Base-by-base conservation (phyloP, 2,888 invertebrate species). In the Toxonevra muliebris region DNA sequence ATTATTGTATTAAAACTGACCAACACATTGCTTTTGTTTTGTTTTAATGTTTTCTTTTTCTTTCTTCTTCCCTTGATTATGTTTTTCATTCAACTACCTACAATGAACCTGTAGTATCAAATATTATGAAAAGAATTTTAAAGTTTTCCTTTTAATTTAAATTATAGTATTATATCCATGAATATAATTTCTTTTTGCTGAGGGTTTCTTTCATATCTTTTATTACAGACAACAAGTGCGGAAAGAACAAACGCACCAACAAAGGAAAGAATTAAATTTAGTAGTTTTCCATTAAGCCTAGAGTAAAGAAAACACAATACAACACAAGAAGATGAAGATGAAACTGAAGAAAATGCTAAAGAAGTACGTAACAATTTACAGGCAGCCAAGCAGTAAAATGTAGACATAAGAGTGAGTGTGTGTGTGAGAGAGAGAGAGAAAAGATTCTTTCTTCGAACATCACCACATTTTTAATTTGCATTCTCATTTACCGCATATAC, bases 391-490 rank as follows among this genome's bases (percentile, higher is more conserved):
- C 48, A 48, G 13, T 48, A 15, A 13, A 5, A n/a, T 48, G 48
- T 8, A 13, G 11, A 15, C n/a, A 48, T 48, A 11, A 48, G 13
- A 15, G 10, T 7, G 48, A 15, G 48, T 10, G 48, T 10, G 5
- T 10, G 13, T 7, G 10, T 10, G 15, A 48, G 10, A 4, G 10
- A 3, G 48, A 0, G 3, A 15, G 48, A 15, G 11, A 11, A 15
- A n/a, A 5, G 15, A 48, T 48, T 9, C n/a, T 48, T 13, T 48
- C n/a, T 48, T 2, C 9, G 11, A 48, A 15, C 11, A 13, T 13
- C 48, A 48, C 15, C 15, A n/a, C 15, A 54, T 12, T 20, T 19
- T 54, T n/a, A 12, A 54, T 54, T 54, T 54, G 54, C 54, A 54
- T 54, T 54, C 15, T 54, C 19, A 15, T 54, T 20, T 15, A 54